These are phyloP conservation scores for Pogonognathellus flavescens DNA, from an alignment of 1,140 invertebrate species.

Conservation along the genomic window DNA sequence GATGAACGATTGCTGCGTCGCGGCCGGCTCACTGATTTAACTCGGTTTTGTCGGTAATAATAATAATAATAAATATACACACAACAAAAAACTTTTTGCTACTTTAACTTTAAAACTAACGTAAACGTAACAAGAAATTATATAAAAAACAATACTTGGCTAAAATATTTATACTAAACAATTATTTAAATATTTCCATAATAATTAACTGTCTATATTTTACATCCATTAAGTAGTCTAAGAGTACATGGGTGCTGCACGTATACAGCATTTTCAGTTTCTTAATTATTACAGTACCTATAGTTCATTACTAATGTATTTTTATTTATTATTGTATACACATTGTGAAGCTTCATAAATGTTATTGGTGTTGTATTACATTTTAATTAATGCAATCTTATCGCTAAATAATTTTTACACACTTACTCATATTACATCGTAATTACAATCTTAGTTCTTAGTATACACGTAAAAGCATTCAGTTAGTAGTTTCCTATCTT, in stretches of 20 bases:
- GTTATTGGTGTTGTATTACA: neutral
- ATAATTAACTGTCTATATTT: neutral
- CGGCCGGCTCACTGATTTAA: neutral
- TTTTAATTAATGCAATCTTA: neutral
- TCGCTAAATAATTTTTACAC: neutral
- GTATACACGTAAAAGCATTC: neutral
- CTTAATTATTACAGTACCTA: neutral
- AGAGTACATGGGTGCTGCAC: no score
- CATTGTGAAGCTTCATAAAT: neutral
- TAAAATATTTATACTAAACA: neutral
- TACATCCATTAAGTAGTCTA: neutral
- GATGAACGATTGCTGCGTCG: conserved; percentile 38
- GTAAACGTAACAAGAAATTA: conserved; percentile 41
- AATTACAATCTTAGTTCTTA: neutral
- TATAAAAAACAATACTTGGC: conserved; percentile 47
- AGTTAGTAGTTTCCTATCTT: neutral
- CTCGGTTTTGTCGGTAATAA: neutral
- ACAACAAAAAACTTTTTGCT: neutral
- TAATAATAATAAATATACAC: conserved; percentile 39
- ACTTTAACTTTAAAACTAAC: neutral
- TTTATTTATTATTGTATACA: neutral
- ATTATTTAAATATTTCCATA: neutral
- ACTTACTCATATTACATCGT: neutral
- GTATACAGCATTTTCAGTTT: neutral
- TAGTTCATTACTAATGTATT: neutral